phyloP scores from a whole-genome alignment of 2,797 vertebrate species.

The Bradypus variegatus region DNA sequence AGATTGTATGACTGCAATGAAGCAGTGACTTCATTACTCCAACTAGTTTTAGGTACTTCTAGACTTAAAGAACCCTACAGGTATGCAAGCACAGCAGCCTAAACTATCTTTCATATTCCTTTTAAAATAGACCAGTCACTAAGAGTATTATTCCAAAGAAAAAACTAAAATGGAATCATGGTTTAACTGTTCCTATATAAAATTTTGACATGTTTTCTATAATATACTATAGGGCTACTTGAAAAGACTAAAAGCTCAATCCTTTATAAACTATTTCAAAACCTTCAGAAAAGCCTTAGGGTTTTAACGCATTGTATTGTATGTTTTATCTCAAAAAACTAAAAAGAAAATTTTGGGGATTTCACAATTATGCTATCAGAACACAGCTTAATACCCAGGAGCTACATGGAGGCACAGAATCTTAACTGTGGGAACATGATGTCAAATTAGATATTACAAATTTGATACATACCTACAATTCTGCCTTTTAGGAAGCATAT shows the following conservation, averaged over 20 bases:
- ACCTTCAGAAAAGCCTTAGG: neutral
- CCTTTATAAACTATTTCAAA: conserved; percentile 45
- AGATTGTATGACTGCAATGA: conserved; percentile 66
- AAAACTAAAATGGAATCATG: conserved; percentile 32
- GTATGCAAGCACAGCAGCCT: conserved; percentile 49
- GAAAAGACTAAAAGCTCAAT: conserved; percentile 45
- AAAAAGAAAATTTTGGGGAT: neutral
- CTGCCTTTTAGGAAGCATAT: conserved; percentile 24
- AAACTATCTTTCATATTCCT: conserved; percentile 51
- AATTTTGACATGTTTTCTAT: conserved; percentile 25
- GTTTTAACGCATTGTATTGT: neutral
- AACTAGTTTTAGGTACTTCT: conserved; percentile 49
- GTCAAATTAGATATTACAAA: conserved; percentile 4
- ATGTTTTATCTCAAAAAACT: neutral
- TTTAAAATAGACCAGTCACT: conserved; percentile 48
- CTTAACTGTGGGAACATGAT: conserved; percentile 23
- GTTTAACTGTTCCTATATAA: conserved; percentile 40
- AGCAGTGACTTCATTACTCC: conserved; percentile 65
- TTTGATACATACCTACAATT: neutral
- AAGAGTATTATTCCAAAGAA: conserved; percentile 30
- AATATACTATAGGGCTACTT: conserved; percentile 26
- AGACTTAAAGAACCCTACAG: conserved; percentile 57
- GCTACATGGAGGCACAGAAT: neutral
- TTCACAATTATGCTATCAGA: neutral
- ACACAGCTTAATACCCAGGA: neutral